Conservation (phyloP, 2,113 vertebrate species). For the Chaetodon auriga region DNA sequence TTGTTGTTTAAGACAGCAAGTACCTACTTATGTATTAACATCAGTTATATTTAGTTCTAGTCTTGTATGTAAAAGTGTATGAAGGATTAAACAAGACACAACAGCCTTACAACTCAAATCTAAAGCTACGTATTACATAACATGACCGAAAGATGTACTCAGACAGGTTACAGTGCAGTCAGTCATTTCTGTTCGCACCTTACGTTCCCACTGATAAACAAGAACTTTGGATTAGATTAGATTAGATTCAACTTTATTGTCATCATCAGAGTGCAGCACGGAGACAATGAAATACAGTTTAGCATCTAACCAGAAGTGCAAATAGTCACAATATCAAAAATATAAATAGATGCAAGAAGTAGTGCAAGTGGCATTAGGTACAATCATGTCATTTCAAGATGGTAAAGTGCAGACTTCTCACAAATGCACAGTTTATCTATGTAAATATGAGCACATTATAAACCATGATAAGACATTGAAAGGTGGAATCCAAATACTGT, state of each 20-base stretch:
- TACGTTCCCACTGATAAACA: background rate
- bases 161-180: no score
- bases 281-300: no score
- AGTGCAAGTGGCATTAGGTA: no score
- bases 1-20: background rate
- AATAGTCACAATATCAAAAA: no score
- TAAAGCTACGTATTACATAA: no score
- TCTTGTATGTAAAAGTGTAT: background rate
- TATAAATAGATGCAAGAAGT: no score
- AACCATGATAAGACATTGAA: constrained; percentile 1
- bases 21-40: no score
- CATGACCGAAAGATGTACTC: background rate
- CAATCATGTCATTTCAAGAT: background rate
- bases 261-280: no score
- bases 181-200: background rate
- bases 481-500: background rate
- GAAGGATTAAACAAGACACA: background rate
- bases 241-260: no score
- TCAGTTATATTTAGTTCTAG: no score
- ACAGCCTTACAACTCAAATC: no score
- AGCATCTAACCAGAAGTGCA: no score
- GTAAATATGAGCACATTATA: background rate
- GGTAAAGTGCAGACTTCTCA: background rate
- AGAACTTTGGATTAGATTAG: background rate
- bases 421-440: background rate